These are phyloP conservation scores for Sterrhoptilus dennistouni DNA, from an alignment of 2,113 vertebrate genomes.

Conservation along the genomic window DNA sequence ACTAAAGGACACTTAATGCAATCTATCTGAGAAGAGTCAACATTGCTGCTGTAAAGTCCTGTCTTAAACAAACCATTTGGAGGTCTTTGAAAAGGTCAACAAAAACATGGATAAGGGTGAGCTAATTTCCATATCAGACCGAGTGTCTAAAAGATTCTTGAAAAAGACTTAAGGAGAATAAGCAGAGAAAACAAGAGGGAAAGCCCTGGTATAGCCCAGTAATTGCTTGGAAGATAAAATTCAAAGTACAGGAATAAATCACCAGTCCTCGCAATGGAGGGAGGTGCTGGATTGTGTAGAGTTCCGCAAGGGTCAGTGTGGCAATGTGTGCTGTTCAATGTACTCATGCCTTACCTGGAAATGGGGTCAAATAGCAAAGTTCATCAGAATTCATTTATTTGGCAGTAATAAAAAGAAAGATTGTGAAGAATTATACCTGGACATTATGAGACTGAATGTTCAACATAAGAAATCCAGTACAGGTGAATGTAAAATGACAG, in stretches of 20 bases:
- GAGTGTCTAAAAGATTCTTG: neutral
- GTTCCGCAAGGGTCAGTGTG: neutral
- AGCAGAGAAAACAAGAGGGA: neutral
- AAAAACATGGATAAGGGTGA: neutral
- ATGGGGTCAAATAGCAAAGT: neutral
- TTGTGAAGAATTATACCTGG: neutral
- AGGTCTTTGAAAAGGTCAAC: neutral
- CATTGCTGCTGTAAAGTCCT: neutral
- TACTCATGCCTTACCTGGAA: neutral
- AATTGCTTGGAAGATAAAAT: conserved; percentile 24
- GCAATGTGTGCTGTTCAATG: neutral
- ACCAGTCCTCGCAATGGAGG: neutral
- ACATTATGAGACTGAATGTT: neutral
- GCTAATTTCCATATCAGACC: neutral
- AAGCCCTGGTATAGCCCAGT: neutral
- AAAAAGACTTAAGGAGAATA: neutral
- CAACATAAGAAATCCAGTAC: neutral
- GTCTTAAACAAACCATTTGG: conserved; percentile 18
- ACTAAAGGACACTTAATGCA: conserved; percentile 7
- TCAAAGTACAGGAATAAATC: neutral
- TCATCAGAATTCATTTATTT: neutral
- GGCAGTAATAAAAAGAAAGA: neutral
- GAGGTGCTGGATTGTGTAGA: neutral
- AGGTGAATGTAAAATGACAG: neutral
- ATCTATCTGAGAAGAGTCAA: conserved; percentile 17